Evolutionary conservation across 2,113 vertebrate species (phyloP).

Genomic region (Leiothrix lutea): DNA sequence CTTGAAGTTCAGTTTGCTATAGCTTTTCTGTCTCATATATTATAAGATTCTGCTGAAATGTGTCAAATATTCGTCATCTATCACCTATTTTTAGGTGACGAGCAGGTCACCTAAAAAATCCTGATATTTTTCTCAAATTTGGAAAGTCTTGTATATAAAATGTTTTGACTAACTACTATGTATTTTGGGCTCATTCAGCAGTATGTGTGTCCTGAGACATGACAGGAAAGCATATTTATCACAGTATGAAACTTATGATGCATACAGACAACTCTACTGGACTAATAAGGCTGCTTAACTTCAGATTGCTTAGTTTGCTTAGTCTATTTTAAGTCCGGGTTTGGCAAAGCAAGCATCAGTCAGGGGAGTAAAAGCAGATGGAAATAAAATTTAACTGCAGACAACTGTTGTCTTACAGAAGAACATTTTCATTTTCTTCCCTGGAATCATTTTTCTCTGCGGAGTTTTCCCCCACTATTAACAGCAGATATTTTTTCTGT

Average conservation of each 20-base stretch:
- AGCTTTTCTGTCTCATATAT: background rate
- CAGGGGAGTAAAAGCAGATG: background rate
- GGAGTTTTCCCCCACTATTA: background rate
- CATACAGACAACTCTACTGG: background rate
- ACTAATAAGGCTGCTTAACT: conserved; percentile 26
- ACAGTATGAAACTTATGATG: background rate
- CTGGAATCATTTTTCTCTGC: background rate
- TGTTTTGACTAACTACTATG: background rate
- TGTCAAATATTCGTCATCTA: background rate
- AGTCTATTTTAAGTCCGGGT: background rate
- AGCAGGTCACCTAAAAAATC: background rate
- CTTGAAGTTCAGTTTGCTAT: background rate
- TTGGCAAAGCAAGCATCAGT: background rate
- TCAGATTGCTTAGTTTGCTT: background rate
- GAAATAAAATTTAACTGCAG: conserved; percentile 21
- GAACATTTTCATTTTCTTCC: background rate
- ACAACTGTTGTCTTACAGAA: background rate
- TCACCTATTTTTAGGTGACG: too few relatives aligned
- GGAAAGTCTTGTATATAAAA: background rate
- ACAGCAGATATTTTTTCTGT: background rate
- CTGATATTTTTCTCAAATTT: background rate
- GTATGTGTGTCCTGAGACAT: background rate
- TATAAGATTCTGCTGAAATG: background rate
- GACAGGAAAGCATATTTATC: background rate
- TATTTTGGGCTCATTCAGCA: background rate